Conservation (phyloP, 2,888 invertebrate genomes). For the Drosophila neonasuta region DNA sequence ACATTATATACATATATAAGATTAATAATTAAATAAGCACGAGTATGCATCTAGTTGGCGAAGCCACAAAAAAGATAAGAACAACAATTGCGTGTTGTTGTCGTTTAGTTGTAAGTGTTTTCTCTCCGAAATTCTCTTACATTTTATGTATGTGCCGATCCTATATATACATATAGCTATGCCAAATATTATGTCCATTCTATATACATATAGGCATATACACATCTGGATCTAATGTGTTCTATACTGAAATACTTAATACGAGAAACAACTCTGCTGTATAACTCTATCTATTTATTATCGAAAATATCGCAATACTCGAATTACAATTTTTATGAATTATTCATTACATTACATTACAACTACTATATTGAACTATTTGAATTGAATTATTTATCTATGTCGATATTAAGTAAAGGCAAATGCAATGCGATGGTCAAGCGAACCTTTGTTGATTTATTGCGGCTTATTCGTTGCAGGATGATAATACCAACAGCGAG, state of each 20-base stretch:
- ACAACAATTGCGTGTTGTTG: constrained; percentile 1
- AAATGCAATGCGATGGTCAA: constrained; percentile 39
- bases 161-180: neutral
- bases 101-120: constrained; percentile 19
- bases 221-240: neutral
- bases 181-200: neutral
- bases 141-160: constrained; percentile 5
- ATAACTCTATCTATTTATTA: neutral
- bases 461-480: constrained; percentile 73
- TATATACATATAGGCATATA: constrained; percentile 11
- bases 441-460: constrained; percentile 58
- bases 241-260: neutral
- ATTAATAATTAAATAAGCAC: constrained; percentile 21
- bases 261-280: constrained; percentile 5
- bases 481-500: constrained; percentile 62
- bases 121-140: constrained; percentile 4
- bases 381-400: neutral
- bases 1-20: neutral
- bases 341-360: neutral
- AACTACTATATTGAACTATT: neutral
- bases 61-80: constrained; percentile 19
- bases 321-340: constrained; percentile 12
- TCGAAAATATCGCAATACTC: constrained; percentile 2
- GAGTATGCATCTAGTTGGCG: constrained; percentile 24
- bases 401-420: constrained; percentile 50